These are phyloP conservation scores for Gymnocephalus cernua DNA, from an alignment of 2,113 vertebrate species.

Conservation along the genomic window DNA sequence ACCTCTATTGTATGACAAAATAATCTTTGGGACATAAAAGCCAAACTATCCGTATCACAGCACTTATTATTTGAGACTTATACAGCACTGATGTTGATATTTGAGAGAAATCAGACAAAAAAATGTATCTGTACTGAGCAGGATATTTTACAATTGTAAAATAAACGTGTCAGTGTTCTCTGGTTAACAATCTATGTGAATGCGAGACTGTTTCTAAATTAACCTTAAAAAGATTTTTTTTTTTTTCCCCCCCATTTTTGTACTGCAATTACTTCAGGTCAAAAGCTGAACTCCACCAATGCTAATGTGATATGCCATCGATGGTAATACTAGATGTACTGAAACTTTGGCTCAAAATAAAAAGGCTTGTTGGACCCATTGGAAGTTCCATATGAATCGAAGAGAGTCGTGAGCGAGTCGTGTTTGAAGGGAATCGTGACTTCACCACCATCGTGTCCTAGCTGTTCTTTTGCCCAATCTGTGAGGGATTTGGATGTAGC, in stretches of 20 bases:
- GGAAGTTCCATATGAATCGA: slow-evolving; percentile 6
- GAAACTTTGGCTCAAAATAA: background rate
- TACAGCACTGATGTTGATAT: background rate
- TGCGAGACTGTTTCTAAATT: too few relatives aligned
- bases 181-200: background rate
- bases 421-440: slow-evolving; percentile 9
- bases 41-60: background rate
- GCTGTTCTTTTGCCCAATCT: slow-evolving; percentile 52
- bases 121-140: background rate
- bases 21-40: background rate
- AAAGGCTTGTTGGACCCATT: background rate
- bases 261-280: background rate
- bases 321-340: too few relatives aligned
- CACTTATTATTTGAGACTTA: background rate
- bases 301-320: background rate
- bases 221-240: too few relatives aligned
- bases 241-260: background rate
- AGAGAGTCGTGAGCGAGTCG: background rate
- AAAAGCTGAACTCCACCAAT: background rate
- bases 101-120: background rate
- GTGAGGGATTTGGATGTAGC: slow-evolving; percentile 60
- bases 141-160: background rate
- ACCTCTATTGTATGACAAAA: too few relatives aligned
- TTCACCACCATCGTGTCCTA: slow-evolving; percentile 1
- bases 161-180: background rate